A percentile compares a stretch with the other conserved stretches of the same genome.
Conservation (phyloP, 1,140 invertebrate species). For the Chrysomallon squamiferum region DNA sequence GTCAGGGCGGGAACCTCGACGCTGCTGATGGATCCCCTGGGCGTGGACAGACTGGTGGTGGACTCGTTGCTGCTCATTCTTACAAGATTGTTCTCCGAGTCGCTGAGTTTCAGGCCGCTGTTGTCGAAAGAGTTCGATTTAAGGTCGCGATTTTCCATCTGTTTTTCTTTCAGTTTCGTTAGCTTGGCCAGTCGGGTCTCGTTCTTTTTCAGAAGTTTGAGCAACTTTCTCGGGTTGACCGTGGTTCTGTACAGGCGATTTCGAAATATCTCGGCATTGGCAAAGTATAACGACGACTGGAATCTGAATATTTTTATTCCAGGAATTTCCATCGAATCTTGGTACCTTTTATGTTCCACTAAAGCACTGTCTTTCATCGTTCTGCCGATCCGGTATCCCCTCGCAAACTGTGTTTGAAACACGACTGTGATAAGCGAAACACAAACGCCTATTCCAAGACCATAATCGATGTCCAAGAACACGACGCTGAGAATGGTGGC, state of each 20-base stretch:
- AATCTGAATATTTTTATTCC: constrained; percentile 65
- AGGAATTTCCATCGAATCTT: constrained; percentile 50
- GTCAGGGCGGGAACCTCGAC: constrained; percentile 32
- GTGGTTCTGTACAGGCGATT: constrained; percentile 49
- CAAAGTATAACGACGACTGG: constrained; percentile 65
- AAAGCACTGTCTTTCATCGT: constrained; percentile 37
- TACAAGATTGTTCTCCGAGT: background rate
- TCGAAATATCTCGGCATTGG: constrained; percentile 64
- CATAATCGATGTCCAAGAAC: constrained; percentile 56
- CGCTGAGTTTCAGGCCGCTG: background rate
- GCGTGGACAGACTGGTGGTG: constrained; percentile 22
- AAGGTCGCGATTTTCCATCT: background rate
- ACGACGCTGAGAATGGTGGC: constrained; percentile 54
- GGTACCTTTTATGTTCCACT: constrained; percentile 39
- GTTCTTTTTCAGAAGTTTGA: constrained; percentile 54
- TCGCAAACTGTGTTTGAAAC: constrained; percentile 55
- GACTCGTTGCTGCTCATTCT: constrained; percentile 19
- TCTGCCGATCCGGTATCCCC: constrained; percentile 46
- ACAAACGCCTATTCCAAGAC: constrained; percentile 54
- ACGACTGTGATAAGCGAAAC: constrained; percentile 56
- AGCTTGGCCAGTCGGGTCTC: constrained; percentile 22
- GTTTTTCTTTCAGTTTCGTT: background rate
- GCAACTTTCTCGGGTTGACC: constrained; percentile 46
- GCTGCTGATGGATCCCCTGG: constrained; percentile 17
- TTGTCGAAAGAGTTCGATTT: background rate